Percentiles rank a stretch among this genome's conserved stretches.
These are phyloP conservation scores for Lasioglossum albipes DNA, from an alignment of 1,140 invertebrate genomes.

Conservation along the genomic window DNA sequence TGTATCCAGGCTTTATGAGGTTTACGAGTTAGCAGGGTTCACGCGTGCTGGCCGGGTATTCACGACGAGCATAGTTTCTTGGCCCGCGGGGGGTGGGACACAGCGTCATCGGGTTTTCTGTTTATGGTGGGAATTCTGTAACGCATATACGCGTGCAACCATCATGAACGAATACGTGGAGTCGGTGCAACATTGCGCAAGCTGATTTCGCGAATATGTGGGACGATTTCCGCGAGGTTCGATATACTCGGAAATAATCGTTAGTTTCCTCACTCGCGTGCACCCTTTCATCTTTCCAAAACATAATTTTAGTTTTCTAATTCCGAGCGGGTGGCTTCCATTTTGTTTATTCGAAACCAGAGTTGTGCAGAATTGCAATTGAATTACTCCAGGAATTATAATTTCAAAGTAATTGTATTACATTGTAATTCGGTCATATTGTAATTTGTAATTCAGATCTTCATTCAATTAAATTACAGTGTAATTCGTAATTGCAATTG, in stretches of 20 bases:
- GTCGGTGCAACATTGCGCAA: neutral
- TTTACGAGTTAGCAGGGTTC: slow-evolving; percentile 2
- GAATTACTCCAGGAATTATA: no score
- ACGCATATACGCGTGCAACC: neutral
- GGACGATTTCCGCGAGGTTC: neutral
- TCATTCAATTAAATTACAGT: no score
- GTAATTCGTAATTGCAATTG: no score
- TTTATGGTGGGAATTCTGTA: slow-evolving; percentile 13
- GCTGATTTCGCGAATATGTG: neutral
- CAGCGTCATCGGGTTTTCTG: neutral
- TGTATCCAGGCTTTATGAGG: neutral
- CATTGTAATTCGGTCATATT: no score
- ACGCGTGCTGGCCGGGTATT: neutral
- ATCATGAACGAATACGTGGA: neutral
- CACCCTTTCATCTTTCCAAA: no score
- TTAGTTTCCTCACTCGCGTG: no score
- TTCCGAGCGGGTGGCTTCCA: no score
- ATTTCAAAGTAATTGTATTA: no score
- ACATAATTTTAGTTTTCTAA: no score
- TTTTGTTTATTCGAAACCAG: no score
- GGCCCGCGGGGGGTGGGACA: neutral
- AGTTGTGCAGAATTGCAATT: no score
- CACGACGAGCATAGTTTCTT: neutral
- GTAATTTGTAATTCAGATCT: no score
- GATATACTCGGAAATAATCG: neutral